Base-by-base conservation (phyloP, 2,888 invertebrate genomes). In the Anthophora plumipes region DNA sequence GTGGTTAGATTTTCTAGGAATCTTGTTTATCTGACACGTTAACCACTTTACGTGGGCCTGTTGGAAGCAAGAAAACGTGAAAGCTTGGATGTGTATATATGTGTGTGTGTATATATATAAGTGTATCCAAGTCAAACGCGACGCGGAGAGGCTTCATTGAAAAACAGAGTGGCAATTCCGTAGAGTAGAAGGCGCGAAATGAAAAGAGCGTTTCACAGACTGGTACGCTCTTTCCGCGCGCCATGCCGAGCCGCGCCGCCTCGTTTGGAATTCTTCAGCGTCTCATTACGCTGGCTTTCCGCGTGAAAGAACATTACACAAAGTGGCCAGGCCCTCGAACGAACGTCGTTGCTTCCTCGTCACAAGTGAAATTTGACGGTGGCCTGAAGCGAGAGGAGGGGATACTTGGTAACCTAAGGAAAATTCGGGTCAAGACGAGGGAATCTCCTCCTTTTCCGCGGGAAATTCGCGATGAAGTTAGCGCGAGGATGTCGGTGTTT, bases 241-340 rank as follows among this genome's bases (percentile, higher is more conserved):
- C 31, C 76, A n/a, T n/a, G n/a, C n/a, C n/a, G n/a, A n/a, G n/a
- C n/a, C n/a, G n/a, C n/a, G 77, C 63, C 82, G 82, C 71, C 88
- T 87, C 85, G 89, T 88, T 87, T 88, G 83, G 86, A 90, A 90
- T 89, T 89, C 90, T 89, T 88, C 85, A 88, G 87, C 88, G 86
- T 89, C 88, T 90, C 90, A 89, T 91, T 91, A 91, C 87, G 79
- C 73, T 75, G 79, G 82, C 84, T 86, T 90, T 90, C 88, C 88
- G 85, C 89, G 85, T 86, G 89, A 87, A 85, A 82, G 83, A 87
- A 88, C 87, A 85, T 77, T 81, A 81, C 81, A 83, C 72, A 66
- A 85, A 83, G 83, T 85, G 80, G 55, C 80, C 73, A 31, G 25
- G 57, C 57, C 59, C 69, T 84, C 74, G 71, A 74, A 71, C 57